Evolutionary conservation across 2,888 invertebrate genomes (phyloP), one percentile per base, ranked within the genome.

Genomic region (Arctia plantaginis): DNA sequence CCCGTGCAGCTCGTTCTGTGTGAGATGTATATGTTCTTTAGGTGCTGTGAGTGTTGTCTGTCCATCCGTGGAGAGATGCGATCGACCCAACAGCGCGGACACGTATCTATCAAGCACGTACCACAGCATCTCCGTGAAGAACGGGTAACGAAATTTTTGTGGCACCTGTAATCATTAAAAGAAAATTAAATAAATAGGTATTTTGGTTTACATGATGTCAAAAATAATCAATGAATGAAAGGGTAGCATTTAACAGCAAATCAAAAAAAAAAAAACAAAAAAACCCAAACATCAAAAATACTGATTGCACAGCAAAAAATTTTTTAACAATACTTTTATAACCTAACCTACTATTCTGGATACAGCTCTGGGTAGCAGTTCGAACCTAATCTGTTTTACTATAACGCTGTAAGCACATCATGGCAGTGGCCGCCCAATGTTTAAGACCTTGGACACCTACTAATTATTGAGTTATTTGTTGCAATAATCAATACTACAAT

Each of bases 101-200:
- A 99, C 98, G 93, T 99, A 99, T 65, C 98, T 97, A 86, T 99
- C 99, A 83, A 99, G 94, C 64, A 99, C 99, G 94, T 99, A 99
- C 99, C 99, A 99, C 77, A 99, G 95, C 98, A 99, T 99, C 95
- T 99, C 99, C 23, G 98, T 99, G 94, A 99, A 99, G 95, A 99
- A 99, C 0, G 99, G 99, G 92, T 99, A 99, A 0, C 99, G 97
- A 95, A 99, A 99, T 96, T 99, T 99, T 87, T 98, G 98, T 0
- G 99, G 99, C 62, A 99, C 99, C 98, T 98, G 93, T 0, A 82
- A 84, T 66, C 15, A 66, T 23, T 0, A 47, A 18, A 70, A 65
- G 4, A 7, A 35, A 27, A 47, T 27, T 33, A 33, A 44, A 20
- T 33, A 30, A n/a, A n/a, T n/a, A n/a, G n/a, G n/a, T n/a, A n/a